A percentile compares a stretch with the other conserved stretches of the same genome.
Evolutionary conservation across 2,888 invertebrate genomes (phyloP).

Genomic region (Conomelus anceps): DNA sequence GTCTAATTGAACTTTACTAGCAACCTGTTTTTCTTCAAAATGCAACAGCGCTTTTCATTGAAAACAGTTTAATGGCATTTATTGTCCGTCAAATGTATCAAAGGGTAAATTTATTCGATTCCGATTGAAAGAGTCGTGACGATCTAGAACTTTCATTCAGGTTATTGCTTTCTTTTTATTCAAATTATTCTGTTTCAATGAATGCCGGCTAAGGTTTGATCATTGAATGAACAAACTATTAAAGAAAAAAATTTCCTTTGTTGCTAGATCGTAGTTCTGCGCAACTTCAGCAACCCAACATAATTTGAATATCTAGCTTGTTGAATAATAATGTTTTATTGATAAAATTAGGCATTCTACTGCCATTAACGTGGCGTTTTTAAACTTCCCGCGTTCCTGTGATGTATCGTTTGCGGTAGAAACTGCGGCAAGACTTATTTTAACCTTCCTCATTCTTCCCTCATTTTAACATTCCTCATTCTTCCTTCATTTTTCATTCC

Average conservation of each 20-base stretch:
- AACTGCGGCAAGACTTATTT: not conserved
- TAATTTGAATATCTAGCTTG: not conserved
- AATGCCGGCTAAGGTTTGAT: too few relatives aligned
- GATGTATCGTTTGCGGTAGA: not conserved
- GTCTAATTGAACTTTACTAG: not conserved
- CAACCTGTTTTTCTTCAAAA: not conserved
- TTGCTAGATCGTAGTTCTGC: not conserved
- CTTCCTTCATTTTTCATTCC: not conserved
- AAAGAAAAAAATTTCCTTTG: not conserved
- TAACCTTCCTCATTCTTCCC: not conserved
- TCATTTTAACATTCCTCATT: not conserved
- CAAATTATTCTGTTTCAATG: not conserved
- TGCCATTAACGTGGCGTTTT: not conserved
- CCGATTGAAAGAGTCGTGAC: too few relatives aligned
- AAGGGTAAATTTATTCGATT: not conserved
- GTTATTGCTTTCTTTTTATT: not conserved
- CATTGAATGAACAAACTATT: not conserved
- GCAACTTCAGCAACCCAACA: not conserved
- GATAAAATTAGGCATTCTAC: not conserved
- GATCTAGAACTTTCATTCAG: not conserved
- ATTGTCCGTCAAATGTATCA: not conserved
- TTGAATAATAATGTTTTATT: not conserved
- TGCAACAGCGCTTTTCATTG: not conserved
- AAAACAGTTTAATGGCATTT: not conserved
- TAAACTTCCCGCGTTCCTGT: not conserved